phyloP scores from a whole-genome alignment of 2,888 invertebrate genomes.

The Xanthorhoe designata region DNA sequence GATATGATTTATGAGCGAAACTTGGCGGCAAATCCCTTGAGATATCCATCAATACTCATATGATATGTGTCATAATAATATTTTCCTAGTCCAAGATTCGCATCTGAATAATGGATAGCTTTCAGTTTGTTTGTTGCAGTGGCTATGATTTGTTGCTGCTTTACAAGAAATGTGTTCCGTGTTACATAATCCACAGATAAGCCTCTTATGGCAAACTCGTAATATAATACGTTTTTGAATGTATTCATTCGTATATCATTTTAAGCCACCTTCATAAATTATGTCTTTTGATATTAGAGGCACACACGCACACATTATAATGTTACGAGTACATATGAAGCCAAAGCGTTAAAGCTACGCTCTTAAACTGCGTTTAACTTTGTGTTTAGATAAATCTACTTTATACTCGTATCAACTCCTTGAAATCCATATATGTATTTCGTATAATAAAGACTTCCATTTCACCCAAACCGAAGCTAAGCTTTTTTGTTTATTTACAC shows the following conservation, averaged over 20 bases:
- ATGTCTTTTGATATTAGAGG: conserved; percentile 8
- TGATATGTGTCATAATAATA: conserved; percentile 50
- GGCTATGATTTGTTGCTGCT: conserved; percentile 42
- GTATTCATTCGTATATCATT: conserved; percentile 23
- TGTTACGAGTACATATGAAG: not conserved
- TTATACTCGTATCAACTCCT: not conserved
- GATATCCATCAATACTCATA: conserved; percentile 49
- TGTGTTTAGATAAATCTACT: not conserved
- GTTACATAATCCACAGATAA: conserved; percentile 33
- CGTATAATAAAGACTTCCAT: not conserved
- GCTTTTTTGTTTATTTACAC: conserved; percentile 6
- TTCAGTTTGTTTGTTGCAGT: conserved; percentile 42
- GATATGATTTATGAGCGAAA: conserved; percentile 58
- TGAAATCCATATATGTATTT: not conserved
- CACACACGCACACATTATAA: conserved; percentile 6
- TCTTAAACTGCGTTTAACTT: not conserved
- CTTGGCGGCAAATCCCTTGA: conserved; percentile 53
- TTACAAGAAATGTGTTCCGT: conserved; percentile 36
- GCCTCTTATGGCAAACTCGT: conserved; percentile 29
- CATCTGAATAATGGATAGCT: conserved; percentile 44
- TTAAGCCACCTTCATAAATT: conserved; percentile 14
- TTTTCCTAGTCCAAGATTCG: conserved; percentile 48
- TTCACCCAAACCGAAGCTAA: conserved; percentile 1
- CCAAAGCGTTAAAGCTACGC: conserved; percentile 10
- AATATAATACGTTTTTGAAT: conserved; percentile 24